Base-by-base conservation (phyloP, 2,888 invertebrate genomes). In the Poecilus cupreus region DNA sequence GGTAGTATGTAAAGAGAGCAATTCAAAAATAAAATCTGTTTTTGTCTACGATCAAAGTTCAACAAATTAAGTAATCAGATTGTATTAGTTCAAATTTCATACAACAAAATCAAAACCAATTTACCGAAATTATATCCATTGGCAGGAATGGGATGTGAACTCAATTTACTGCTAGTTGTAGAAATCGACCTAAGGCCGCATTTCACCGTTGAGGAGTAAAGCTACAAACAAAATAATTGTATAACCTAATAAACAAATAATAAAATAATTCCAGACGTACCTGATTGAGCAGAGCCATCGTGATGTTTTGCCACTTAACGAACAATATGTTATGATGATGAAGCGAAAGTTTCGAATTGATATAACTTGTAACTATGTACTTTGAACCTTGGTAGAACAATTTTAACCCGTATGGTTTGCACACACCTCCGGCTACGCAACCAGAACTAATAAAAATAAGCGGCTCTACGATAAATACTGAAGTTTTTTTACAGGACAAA, bases 51-150 rank as follows among this genome's bases (percentile, higher is more conserved):
- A n/a, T n/a, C n/a, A n/a, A n/a, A n/a, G n/a, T n/a, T n/a, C n/a
- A n/a, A n/a, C n/a, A n/a, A n/a, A n/a, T n/a, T n/a, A n/a, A n/a
- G n/a, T n/a, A n/a, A n/a, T n/a, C n/a, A n/a, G n/a, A n/a, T n/a
- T n/a, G n/a, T n/a, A n/a, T n/a, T n/a, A 6, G 49, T n/a, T 72
- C 43, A 22, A 32, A 32, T 68, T 6, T 11, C 22, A 54, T 5
- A 18, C 6, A 39, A 70, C 5, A 24, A 64, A 64, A 24, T 5
- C n/a, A 32, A 64, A 24, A 37, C 3, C 3, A 22, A 32, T 43
- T 83, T 82, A 84, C 84, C 84, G 46, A 84, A 84, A 81, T 80
- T 82, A 77, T 82, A 84, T 76, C 83, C 83, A 81, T 83, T 83
- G 8, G 82, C 39, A 32, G 74, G 76, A 11, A 64, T 20, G 5